Conservation (phyloP, 2,888 invertebrate species). For the Allolobophora icterica region DNA sequence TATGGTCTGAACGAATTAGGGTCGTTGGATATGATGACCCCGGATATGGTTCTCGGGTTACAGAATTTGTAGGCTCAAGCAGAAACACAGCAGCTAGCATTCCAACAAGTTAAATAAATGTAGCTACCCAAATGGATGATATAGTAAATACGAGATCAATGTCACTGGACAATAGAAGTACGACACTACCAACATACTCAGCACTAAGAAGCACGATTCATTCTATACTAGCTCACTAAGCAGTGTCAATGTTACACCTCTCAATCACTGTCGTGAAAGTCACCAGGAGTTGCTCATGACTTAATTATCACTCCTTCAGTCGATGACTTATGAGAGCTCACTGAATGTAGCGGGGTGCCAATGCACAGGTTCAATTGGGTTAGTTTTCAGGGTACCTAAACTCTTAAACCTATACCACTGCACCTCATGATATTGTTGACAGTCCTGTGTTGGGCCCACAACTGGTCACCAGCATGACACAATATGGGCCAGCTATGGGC, state of each 20-base stretch:
- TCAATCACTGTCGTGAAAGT: background rate
- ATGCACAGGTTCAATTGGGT: background rate
- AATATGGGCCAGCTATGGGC: no score
- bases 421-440: background rate
- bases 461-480: background rate
- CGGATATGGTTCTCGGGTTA: background rate
- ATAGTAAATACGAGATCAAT: background rate
- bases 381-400: background rate
- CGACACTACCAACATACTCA: no score
- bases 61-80: background rate
- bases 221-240: no score
- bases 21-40: background rate
- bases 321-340: background rate
- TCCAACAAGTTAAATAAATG: conserved; percentile 6
- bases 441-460: background rate
- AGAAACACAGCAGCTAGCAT: background rate
- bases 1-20: no score
- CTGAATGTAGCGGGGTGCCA: background rate
- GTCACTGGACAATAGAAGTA: background rate
- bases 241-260: no score
- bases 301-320: background rate
- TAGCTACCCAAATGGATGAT: background rate
- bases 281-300: background rate
- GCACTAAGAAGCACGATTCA: no score
- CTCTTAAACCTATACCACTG: background rate